A percentile compares a stretch with the other conserved stretches of the same genome.
phyloP scores from a whole-genome alignment of 2,888 invertebrate species.

The Nemotelus pantherinus region DNA sequence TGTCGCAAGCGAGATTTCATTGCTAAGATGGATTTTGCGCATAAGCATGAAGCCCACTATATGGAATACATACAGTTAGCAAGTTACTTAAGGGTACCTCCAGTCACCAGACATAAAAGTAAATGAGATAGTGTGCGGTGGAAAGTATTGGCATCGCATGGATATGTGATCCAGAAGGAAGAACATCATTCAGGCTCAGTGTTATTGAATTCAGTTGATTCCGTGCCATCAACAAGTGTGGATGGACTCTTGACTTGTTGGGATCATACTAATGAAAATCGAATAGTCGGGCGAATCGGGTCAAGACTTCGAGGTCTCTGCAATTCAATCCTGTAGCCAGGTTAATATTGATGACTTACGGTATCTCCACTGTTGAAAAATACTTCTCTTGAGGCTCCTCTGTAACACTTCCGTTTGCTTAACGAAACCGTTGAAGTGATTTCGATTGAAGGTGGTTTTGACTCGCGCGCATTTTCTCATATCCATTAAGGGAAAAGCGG shows the following conservation, averaged over 20 bases:
- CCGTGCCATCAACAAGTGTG: slow-evolving; percentile 42
- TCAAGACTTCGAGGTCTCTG: no score
- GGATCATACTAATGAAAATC: slow-evolving; percentile 7
- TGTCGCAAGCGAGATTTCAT: slow-evolving; percentile 4
- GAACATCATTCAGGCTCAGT: slow-evolving; percentile 10
- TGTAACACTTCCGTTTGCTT: background rate
- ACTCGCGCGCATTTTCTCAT: background rate
- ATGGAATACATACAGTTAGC: background rate
- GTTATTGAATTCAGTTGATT: slow-evolving; percentile 39
- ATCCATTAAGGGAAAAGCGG: background rate
- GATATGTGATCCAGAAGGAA: background rate
- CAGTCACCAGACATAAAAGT: background rate
- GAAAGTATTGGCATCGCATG: slow-evolving; percentile 1
- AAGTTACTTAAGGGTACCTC: background rate
- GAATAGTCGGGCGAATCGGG: background rate
- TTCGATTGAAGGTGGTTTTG: background rate
- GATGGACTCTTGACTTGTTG: slow-evolving; percentile 26
- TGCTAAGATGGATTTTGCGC: slow-evolving; percentile 5
- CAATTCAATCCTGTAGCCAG: background rate
- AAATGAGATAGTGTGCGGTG: background rate
- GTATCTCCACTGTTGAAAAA: background rate
- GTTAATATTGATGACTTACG: background rate
- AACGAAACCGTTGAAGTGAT: background rate
- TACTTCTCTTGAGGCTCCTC: no score
- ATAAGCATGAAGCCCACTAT: background rate